Conservation (phyloP, 92 coral and sea anemone species). For the Bergia sp. region DNA sequence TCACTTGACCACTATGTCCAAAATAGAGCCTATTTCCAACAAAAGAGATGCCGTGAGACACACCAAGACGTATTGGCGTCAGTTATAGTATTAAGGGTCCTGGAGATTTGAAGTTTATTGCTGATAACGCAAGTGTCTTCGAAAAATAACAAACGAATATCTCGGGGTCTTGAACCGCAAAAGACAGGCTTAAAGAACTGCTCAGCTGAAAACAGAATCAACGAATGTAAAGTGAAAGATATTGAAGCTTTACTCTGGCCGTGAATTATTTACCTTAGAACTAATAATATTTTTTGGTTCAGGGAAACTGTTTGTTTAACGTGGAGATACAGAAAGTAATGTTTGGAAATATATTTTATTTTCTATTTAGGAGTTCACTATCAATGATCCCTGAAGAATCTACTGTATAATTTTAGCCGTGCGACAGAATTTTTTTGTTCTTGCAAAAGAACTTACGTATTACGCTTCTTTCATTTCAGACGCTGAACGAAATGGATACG, state of each 20-base stretch:
- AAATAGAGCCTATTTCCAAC: not conserved
- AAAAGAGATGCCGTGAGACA: not conserved
- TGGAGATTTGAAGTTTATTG: not conserved
- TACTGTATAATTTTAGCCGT: not conserved
- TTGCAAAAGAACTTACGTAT: not conserved
- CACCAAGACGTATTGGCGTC: not conserved
- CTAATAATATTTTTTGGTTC: no score
- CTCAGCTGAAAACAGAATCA: not conserved
- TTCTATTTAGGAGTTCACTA: not conserved
- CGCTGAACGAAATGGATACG: slow-evolving; percentile 74
- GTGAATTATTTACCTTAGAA: no score
- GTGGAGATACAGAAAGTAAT: not conserved
- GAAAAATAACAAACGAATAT: not conserved
- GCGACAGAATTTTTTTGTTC: no score
- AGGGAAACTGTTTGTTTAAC: not conserved
- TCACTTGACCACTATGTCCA: no score
- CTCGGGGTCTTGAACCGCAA: not conserved
- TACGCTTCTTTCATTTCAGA: slow-evolving; percentile 44
- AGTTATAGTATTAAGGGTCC: not conserved
- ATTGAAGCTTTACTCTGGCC: not conserved
- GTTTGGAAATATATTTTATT: no score
- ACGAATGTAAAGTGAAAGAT: not conserved
- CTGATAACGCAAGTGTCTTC: not conserved
- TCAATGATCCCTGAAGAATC: not conserved
- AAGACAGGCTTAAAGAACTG: not conserved